A percentile compares a stretch with the other conserved stretches of the same genome.
phyloP scores from a whole-genome alignment of 2,113 vertebrate species.

The Clupea harengus region DNA sequence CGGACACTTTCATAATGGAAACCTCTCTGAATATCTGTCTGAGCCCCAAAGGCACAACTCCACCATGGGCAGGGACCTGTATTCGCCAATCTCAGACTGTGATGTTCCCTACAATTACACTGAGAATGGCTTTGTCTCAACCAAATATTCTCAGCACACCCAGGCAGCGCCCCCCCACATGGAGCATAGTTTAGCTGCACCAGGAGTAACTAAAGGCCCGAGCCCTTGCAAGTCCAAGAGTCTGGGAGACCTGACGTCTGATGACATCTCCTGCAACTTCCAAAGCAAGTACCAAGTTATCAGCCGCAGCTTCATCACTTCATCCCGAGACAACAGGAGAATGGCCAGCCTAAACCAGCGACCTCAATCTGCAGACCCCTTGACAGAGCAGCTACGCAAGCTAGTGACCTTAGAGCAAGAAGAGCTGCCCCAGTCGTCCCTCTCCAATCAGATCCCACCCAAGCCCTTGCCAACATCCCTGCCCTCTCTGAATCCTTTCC shows the following conservation, averaged over 20 bases:
- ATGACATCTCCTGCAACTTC: constrained; percentile 95
- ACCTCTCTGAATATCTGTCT: constrained; percentile 53
- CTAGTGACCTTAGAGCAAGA: constrained; percentile 86
- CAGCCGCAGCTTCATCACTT: constrained; percentile 86
- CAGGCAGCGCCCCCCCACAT: constrained; percentile 16
- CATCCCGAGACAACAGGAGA: constrained; percentile 70
- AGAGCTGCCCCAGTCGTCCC: constrained; percentile 52
- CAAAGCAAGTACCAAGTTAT: constrained; percentile 96
- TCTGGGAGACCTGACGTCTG: constrained; percentile 92
- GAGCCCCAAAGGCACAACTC: constrained; percentile 20
- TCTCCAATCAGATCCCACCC: constrained; percentile 2
- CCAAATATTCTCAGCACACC: constrained; percentile 47
- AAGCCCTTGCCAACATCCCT: constrained; percentile 26
- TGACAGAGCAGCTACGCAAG: constrained; percentile 87
- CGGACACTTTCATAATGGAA: constrained; percentile 51
- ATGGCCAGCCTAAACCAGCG: constrained; percentile 49
- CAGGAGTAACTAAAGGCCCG: constrained; percentile 52
- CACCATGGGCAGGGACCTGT: constrained; percentile 44
- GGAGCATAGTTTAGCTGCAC: constrained; percentile 18
- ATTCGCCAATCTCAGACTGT: constrained; percentile 50
- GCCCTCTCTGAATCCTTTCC: constrained; percentile 32
- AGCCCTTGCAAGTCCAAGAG: constrained; percentile 94
- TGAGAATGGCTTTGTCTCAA: constrained; percentile 43
- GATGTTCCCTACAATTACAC: constrained; percentile 50
- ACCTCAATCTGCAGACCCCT: constrained; percentile 74